Conservation (phyloP, 92 coral and sea anemone species). For the Bergia sp. region DNA sequence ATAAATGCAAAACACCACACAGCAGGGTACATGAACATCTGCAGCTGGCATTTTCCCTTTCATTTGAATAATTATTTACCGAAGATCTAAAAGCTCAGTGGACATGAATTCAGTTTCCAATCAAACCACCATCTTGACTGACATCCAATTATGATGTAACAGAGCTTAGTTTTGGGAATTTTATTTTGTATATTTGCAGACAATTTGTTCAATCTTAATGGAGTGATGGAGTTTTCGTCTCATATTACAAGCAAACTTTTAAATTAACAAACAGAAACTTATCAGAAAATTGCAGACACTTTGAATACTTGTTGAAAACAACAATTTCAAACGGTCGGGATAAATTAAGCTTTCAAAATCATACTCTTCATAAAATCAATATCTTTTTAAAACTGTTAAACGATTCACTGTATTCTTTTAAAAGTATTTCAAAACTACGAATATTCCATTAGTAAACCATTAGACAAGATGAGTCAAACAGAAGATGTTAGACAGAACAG, state of each 20-base stretch:
- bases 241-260: not conserved
- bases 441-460: not conserved
- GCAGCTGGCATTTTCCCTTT: no score
- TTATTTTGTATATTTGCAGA: no score
- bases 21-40: no score
- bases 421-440: not conserved
- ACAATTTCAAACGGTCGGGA: not conserved
- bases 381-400: not conserved
- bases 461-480: not conserved
- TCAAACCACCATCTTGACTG: no score
- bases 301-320: constrained; percentile 1
- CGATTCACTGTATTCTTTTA: not conserved
- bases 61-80: no score
- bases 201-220: not conserved
- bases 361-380: not conserved
- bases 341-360: not conserved
- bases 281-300: not conserved
- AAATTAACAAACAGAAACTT: not conserved
- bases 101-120: no score
- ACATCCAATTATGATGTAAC: no score
- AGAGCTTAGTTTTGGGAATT: no score
- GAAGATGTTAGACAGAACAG: not conserved
- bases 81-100: no score
- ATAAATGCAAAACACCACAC: no score
- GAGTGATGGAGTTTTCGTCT: not conserved